phyloP scores from a whole-genome alignment of 64 coral and sea anemone genomes.

The Cladopsammia gracilis region DNA sequence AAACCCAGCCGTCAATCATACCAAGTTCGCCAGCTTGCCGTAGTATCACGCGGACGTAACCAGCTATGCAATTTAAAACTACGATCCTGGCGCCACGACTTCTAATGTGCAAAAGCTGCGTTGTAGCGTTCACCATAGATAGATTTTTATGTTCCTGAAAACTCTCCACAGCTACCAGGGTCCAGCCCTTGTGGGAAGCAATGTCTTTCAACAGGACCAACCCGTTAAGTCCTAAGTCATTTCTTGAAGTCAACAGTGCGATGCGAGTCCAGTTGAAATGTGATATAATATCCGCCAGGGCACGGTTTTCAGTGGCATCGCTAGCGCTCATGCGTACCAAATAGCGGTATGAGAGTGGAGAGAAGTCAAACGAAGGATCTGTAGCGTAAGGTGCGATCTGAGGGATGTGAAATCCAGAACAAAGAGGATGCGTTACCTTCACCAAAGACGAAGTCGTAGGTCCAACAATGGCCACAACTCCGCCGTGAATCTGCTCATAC shows the following conservation, averaged over 20 bases:
- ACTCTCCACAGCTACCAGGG: constrained; percentile 81
- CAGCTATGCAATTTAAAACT: constrained; percentile 75
- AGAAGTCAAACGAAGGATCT: constrained; percentile 81
- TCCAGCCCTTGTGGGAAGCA: constrained; percentile 89
- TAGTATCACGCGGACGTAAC: constrained; percentile 51
- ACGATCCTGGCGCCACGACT: constrained; percentile 73
- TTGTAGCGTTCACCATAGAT: constrained; percentile 77
- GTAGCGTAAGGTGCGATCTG: constrained; percentile 88
- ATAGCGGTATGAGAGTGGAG: constrained; percentile 50
- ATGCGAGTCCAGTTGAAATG: constrained; percentile 87
- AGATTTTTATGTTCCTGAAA: constrained; percentile 69
- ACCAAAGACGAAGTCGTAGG: constrained; percentile 71
- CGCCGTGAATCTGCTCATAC: constrained; percentile 78
- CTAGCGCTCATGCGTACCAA: constrained; percentile 89
- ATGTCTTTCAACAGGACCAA: constrained; percentile 86
- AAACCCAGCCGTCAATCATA: constrained; percentile 82
- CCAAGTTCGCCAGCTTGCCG: constrained; percentile 78
- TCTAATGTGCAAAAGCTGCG: constrained; percentile 82
- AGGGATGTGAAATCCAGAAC: constrained; percentile 79
- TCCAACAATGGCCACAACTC: constrained; percentile 62
- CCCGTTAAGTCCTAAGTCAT: constrained; percentile 83
- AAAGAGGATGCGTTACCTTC: constrained; percentile 69
- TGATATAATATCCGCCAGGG: constrained; percentile 70
- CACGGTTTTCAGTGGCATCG: constrained; percentile 82
- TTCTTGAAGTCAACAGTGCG: constrained; percentile 77